Conservation (phyloP, 2,797 vertebrate species). For the Prunella strophiata region DNA sequence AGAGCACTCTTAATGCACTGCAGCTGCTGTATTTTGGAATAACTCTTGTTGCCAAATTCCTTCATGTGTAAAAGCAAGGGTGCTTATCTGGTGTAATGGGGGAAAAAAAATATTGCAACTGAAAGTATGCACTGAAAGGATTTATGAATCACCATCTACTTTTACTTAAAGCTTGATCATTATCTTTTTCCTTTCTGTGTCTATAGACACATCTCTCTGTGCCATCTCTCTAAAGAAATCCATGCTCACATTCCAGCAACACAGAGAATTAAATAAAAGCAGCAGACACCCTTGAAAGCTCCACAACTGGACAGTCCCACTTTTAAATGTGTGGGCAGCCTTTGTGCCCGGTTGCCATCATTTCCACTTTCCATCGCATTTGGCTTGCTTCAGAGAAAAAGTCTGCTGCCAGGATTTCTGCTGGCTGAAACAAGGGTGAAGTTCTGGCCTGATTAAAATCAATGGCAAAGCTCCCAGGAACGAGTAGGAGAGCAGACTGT, state of each 20-base stretch:
- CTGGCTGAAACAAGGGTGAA: constrained; percentile 44
- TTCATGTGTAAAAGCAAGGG: constrained; percentile 6
- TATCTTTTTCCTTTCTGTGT: not conserved
- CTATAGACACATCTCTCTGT: not conserved
- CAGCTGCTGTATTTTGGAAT: constrained; percentile 38
- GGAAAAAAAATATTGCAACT: not conserved
- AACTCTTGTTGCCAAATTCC: not conserved
- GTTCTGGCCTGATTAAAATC: constrained; percentile 39
- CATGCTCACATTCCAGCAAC: not conserved
- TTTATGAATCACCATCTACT: not conserved
- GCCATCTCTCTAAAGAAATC: not conserved
- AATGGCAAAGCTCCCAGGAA: constrained; percentile 33
- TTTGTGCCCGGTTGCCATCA: not conserved
- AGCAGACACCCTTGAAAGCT: not conserved
- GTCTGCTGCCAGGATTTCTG: constrained; percentile 35
- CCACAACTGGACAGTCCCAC: not conserved
- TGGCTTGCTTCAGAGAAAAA: not conserved
- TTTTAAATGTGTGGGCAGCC: not conserved
- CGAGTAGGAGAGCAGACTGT: constrained; percentile 6
- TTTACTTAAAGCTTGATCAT: not conserved
- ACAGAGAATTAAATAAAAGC: not conserved
- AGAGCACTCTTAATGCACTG: constrained; percentile 27
- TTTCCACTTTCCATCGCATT: not conserved
- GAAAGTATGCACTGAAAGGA: not conserved
- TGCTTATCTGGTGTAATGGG: not conserved